A percentile compares a stretch with the other conserved stretches of the same genome.
phyloP scores from a whole-genome alignment of 1,140 invertebrate genomes.

The Drosophila truncata region DNA sequence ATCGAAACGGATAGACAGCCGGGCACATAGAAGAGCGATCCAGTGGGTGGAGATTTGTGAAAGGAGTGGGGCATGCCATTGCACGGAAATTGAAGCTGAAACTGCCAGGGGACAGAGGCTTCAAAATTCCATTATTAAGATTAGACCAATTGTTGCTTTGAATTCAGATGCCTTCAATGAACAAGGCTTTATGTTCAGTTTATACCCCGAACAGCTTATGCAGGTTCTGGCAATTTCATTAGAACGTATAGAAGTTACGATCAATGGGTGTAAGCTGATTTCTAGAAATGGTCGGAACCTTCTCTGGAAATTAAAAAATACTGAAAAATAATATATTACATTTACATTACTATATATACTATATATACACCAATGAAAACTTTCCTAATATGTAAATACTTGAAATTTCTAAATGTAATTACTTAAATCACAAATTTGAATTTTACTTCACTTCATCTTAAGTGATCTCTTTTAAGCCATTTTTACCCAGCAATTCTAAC shows the following conservation, averaged over 20 bases:
- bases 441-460: not conserved
- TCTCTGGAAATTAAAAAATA: too few species aligned
- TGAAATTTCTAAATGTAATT: too few species aligned
- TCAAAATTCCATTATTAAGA: constrained; percentile 72
- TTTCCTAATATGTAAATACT: too few species aligned
- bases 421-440: not conserved
- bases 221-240: not conserved
- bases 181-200: not conserved
- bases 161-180: constrained; percentile 4
- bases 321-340: too few species aligned
- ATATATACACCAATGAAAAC: too few species aligned
- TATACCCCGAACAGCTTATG: not conserved
- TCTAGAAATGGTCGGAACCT: not conserved
- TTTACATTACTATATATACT: too few species aligned
- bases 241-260: not conserved
- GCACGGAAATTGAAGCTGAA: constrained; percentile 32
- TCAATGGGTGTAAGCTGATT: not conserved
- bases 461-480: not conserved
- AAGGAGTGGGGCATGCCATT: not conserved
- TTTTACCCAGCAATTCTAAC: not conserved
- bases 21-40: not conserved
- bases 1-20: constrained; percentile 32
- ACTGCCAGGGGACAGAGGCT: constrained; percentile 32
- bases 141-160: constrained; percentile 67
- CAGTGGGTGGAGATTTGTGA: constrained; percentile 5